These are phyloP conservation scores for Stratiolaelaps scimitus DNA, from an alignment of 1,140 invertebrate genomes.

Conservation along the genomic window DNA sequence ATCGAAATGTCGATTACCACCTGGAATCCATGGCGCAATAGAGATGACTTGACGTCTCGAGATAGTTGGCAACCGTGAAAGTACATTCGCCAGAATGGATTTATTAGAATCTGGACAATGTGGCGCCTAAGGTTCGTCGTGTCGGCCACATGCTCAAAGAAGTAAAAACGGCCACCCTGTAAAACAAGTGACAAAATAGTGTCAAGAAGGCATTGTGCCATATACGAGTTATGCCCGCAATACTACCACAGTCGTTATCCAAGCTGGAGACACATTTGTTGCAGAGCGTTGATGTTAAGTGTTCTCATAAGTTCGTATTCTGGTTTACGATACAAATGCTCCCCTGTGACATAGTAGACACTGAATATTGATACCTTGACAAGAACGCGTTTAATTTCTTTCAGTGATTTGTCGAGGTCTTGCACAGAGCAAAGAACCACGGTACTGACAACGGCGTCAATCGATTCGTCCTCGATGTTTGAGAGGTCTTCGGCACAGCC, in stretches of 20 bases:
- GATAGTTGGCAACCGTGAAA: background rate
- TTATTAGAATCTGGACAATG: background rate
- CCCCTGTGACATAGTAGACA: no score
- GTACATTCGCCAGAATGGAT: constrained; percentile 15
- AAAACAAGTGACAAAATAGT: background rate
- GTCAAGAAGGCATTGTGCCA: no score
- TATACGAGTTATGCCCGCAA: no score
- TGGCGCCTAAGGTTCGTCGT: background rate
- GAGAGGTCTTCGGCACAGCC: constrained; percentile 40
- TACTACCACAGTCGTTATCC: no score
- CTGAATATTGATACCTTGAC: constrained; percentile 36
- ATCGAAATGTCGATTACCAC: no score
- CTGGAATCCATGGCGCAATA: background rate
- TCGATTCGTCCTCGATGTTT: constrained; percentile 36
- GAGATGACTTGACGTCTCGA: background rate
- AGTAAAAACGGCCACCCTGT: constrained; percentile 22
- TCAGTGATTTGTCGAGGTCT: constrained; percentile 35
- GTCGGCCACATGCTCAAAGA: constrained; percentile 6
- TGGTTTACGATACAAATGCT: no score
- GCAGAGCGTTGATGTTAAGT: no score
- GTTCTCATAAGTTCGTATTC: no score
- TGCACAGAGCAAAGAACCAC: constrained; percentile 39
- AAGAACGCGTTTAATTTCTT: constrained; percentile 40
- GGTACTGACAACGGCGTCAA: constrained; percentile 40
- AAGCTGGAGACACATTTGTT: no score